Conservation (phyloP, 2,888 invertebrate genomes). For the Philereme transversata region DNA sequence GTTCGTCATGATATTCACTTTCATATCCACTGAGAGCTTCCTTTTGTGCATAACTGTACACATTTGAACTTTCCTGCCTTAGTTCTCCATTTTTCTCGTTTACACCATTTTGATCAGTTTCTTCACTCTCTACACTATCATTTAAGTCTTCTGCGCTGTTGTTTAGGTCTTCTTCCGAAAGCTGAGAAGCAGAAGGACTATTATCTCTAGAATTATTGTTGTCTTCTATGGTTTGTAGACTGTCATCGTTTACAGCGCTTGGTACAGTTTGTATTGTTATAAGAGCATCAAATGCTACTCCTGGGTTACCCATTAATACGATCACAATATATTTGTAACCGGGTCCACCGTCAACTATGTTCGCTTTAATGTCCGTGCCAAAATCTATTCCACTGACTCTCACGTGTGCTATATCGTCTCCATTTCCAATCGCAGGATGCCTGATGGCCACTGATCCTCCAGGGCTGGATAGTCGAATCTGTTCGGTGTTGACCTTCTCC, state of each 20-base stretch:
- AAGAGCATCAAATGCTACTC: conserved; percentile 66
- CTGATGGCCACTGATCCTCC: conserved; percentile 73
- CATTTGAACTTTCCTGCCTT: conserved; percentile 59
- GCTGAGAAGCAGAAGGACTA: conserved; percentile 16
- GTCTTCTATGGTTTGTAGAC: conserved; percentile 33
- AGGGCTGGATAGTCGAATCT: conserved; percentile 69
- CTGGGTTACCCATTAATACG: conserved; percentile 68
- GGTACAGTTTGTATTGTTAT: conserved; percentile 67
- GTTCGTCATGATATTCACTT: conserved; percentile 35
- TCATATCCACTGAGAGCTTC: conserved; percentile 40
- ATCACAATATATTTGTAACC: conserved; percentile 74
- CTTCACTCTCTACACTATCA: conserved; percentile 48
- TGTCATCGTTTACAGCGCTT: conserved; percentile 34
- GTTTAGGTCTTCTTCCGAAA: conserved; percentile 43
- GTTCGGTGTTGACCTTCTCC: conserved; percentile 67
- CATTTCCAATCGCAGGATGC: conserved; percentile 68
- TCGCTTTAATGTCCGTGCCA: conserved; percentile 72
- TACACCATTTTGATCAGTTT: conserved; percentile 39
- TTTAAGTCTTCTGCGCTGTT: conserved; percentile 54
- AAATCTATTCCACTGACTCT: conserved; percentile 77
- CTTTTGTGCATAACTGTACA: conserved; percentile 54
- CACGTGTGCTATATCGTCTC: conserved; percentile 68
- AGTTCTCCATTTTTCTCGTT: conserved; percentile 49
- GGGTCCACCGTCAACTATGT: conserved; percentile 74
- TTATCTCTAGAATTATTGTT: conserved; percentile 18